phyloP scores from a whole-genome alignment of 2,113 vertebrate species.

The Gracilinanus agilis region DNA sequence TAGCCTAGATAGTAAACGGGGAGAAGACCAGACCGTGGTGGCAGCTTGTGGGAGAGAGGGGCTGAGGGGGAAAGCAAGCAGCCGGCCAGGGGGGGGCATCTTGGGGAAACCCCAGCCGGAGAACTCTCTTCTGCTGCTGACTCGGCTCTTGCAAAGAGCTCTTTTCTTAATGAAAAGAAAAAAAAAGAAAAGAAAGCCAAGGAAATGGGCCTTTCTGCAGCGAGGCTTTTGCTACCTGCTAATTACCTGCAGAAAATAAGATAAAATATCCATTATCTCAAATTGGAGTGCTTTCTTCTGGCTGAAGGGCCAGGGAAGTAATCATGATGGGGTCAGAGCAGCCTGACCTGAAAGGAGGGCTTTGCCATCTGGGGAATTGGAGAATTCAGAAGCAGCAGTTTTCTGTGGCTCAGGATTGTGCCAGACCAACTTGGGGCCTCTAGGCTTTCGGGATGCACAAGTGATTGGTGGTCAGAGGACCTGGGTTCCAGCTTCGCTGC shows the following conservation, averaged over 20 bases:
- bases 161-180: background rate
- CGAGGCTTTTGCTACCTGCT: background rate
- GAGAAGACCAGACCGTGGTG: background rate
- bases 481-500: background rate
- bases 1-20: background rate
- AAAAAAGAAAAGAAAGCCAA: too few relatives aligned
- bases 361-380: background rate
- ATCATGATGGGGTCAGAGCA: background rate
- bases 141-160: background rate
- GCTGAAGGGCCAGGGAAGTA: background rate
- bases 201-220: background rate
- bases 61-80: background rate
- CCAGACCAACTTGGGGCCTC: background rate
- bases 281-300: background rate
- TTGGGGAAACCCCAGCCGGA: background rate
- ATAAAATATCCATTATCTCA: background rate
- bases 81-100: background rate
- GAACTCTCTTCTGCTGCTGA: background rate
- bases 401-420: background rate
- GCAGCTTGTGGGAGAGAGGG: background rate
- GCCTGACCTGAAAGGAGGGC: background rate
- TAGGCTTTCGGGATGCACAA: background rate
- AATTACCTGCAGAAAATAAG: background rate
- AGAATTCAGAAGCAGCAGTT: background rate
- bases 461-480: background rate